A percentile compares a stretch with the other conserved stretches of the same genome.
Evolutionary conservation across 2,113 vertebrate genomes (phyloP).

Genomic region (Osmerus mordax): DNA sequence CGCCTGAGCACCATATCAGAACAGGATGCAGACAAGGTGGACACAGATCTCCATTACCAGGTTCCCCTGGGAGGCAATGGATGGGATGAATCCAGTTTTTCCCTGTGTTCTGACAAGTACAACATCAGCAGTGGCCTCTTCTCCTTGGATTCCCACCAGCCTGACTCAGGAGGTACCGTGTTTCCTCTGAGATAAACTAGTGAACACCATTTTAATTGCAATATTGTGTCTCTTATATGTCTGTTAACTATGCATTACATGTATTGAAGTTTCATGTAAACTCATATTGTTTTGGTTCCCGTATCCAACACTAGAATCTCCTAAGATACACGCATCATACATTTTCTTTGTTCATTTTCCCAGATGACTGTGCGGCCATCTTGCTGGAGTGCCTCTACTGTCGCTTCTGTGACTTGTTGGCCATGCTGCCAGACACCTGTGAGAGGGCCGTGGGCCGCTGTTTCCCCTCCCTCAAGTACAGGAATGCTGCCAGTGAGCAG

Average conservation of each 20-base stretch:
- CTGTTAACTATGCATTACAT: no score
- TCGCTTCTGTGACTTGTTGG: conserved; percentile 52
- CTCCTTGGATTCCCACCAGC: conserved; percentile 52
- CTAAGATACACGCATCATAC: no score
- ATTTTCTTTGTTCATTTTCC: neutral
- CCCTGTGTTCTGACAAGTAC: conserved; percentile 41
- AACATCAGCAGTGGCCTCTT: conserved; percentile 39
- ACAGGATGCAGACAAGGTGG: conserved; percentile 31
- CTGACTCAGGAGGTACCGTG: conserved; percentile 43
- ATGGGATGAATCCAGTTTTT: conserved; percentile 41
- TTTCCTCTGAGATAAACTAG: neutral
- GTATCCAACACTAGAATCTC: no score
- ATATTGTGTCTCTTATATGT: no score
- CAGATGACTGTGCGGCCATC: conserved; percentile 63
- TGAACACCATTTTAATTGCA: no score
- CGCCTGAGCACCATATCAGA: conserved; percentile 49
- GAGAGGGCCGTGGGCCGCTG: conserved; percentile 38
- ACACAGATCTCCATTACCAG: conserved; percentile 2
- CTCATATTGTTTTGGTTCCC: no score
- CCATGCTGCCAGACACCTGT: conserved; percentile 41
- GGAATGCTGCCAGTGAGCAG: conserved; percentile 32
- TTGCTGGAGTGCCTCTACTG: conserved; percentile 62
- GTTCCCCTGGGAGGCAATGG: conserved; percentile 13
- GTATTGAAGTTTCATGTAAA: no score
- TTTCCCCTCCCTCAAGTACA: conserved; percentile 47